phyloP scores from a whole-genome alignment of 2,888 invertebrate genomes.

The Lepetodrilus schrolli region DNA sequence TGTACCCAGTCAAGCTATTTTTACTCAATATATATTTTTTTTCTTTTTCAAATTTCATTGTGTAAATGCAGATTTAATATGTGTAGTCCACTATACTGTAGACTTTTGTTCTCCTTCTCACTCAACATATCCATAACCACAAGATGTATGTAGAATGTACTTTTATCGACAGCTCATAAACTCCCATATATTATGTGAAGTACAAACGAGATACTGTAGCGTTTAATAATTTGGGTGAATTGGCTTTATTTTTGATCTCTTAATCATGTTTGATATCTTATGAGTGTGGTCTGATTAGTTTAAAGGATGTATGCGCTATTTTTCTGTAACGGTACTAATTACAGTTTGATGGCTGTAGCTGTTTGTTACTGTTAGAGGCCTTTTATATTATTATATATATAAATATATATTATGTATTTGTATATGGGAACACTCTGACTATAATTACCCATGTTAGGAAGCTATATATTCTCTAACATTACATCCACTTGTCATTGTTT shows the following conservation, averaged over 20 bases:
- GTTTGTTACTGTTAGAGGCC: constrained; percentile 8
- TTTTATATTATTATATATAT: constrained; percentile 7
- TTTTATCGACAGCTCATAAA: too few relatives aligned
- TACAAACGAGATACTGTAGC: background rate
- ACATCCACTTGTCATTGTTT: too few relatives aligned
- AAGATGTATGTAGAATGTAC: too few relatives aligned
- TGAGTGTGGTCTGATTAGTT: constrained; percentile 3
- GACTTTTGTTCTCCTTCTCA: background rate
- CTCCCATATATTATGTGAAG: too few relatives aligned
- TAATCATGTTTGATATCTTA: constrained; percentile 19
- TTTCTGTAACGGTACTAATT: background rate
- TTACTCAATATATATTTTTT: constrained; percentile 27
- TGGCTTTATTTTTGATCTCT: constrained; percentile 17
- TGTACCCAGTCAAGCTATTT: too few relatives aligned
- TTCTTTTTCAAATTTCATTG: constrained; percentile 15
- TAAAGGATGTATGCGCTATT: background rate
- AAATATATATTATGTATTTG: too few relatives aligned
- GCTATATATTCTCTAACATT: too few relatives aligned
- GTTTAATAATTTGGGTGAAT: constrained; percentile 15
- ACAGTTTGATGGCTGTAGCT: background rate
- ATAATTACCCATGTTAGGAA: too few relatives aligned
- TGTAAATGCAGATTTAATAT: constrained; percentile 9
- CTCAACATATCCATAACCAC: background rate
- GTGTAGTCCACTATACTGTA: background rate
- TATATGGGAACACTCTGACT: background rate